phyloP scores from a whole-genome alignment of 2,888 invertebrate genomes.

The Blomia tropicalis region DNA sequence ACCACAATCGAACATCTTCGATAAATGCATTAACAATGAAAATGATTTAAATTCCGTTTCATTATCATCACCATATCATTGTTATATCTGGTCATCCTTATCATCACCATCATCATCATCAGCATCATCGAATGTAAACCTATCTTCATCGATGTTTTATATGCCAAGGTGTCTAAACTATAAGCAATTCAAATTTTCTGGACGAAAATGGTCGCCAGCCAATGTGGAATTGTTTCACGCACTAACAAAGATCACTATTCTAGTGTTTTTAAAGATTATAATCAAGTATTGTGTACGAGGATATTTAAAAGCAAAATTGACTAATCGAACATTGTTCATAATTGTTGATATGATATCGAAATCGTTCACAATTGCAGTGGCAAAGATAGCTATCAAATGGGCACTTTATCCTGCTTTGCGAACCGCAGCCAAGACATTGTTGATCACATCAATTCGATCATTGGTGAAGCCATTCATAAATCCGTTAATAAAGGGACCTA shows the following conservation, averaged over 20 bases:
- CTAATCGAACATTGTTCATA: neutral
- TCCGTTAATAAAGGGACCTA: neutral
- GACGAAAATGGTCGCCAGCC: conserved; percentile 11
- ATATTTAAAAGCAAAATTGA: neutral
- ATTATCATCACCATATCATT: too few species aligned
- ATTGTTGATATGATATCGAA: neutral
- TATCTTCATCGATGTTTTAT: too few species aligned
- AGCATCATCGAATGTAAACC: too few species aligned
- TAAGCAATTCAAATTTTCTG: too few species aligned
- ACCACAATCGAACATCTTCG: too few species aligned
- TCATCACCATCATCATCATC: neutral
- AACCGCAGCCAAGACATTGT: conserved; percentile 3
- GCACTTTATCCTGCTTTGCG: conserved; percentile 4
- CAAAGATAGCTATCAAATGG: conserved; percentile 1
- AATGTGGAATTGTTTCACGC: conserved; percentile 5
- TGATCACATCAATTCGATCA: neutral
- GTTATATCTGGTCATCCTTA: too few species aligned
- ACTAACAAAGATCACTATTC: neutral
- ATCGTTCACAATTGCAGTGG: neutral
- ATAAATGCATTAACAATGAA: too few species aligned
- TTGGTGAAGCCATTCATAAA: neutral
- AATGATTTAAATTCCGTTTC: too few species aligned
- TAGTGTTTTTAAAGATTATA: conserved; percentile 4
- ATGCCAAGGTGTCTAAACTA: too few species aligned
- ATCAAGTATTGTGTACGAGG: conserved; percentile 4